Evolutionary conservation across 2,797 vertebrate genomes (phyloP), one percentile per base, ranked within the genome.

Genomic region (Rhinophrynus dorsalis): DNA sequence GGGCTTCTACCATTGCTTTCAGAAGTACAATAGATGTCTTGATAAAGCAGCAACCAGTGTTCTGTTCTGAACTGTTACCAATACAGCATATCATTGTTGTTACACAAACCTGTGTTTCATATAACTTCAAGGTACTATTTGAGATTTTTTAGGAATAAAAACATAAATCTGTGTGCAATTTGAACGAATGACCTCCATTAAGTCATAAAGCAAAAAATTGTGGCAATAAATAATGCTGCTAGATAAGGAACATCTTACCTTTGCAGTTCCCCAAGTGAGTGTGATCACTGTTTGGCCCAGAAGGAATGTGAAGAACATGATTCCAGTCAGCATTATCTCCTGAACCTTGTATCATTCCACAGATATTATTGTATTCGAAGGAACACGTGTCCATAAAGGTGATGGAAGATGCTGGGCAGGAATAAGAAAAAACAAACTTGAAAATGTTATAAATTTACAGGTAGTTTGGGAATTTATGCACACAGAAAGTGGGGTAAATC

Each of bases 341-440:
- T 71, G 84, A 76, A 69, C 90, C 89, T 85, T 98, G 95, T 82
- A 95, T 84, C 94, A 97, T 96, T 9, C 96, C 95, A 52, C 96
- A 97, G 48, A 97, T 90, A 65, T 95, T 97, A 74, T 92, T 93
- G 50, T 85, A 81, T 80, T 99, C 97, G 89, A 98, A 99, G 83
- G 89, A 84, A 38, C 97, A 99, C 0, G 91, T 92, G 75, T 98
- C 96, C 90, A 98, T 83, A 77, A 97, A 98, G 2, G 87, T 97
- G 52, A 91, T 77, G 23, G 89, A 89, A 30, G 85, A 87, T 47
- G 86, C 91, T 92, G 11, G 13, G 17, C 21, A 10, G 26, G 29
- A 37, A 51, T 15, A 11, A 50, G 26, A n/a, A 3, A 42, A 15
- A 60, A 23, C 20, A 55, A 15, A 30, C 29, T 30, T 4, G n/a